These are phyloP conservation scores for Lamellibrachia columna DNA, from an alignment of 2,888 invertebrate species.

Conservation along the genomic window DNA sequence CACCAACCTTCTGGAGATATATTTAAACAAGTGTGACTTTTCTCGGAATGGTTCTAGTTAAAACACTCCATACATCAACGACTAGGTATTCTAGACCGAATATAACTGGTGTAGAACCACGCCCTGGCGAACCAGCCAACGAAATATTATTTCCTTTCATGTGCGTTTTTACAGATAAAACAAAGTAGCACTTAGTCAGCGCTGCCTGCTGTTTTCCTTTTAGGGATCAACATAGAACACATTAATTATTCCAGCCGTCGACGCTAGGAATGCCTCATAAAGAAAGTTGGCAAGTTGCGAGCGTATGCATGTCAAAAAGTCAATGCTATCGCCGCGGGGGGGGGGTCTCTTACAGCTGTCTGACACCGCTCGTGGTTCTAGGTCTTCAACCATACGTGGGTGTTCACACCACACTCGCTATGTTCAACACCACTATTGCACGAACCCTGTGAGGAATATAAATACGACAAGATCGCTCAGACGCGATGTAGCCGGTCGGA, in stretches of 20 bases:
- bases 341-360: background rate
- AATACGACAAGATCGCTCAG: background rate
- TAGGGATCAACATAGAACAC: background rate
- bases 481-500: background rate
- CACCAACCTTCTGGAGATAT: background rate
- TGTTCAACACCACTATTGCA: background rate
- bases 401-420: background rate
- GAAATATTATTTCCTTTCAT: background rate
- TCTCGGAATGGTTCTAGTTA: background rate
- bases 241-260: background rate
- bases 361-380: background rate
- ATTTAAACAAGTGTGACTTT: background rate
- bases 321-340: background rate
- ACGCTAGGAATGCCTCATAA: background rate
- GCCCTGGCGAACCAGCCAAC: background rate
- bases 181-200: background rate
- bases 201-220: background rate
- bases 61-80: background rate
- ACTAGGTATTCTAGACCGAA: background rate
- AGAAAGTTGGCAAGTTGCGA: background rate
- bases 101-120: background rate
- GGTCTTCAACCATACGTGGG: background rate
- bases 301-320: background rate
- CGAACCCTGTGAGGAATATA: background rate
- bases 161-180: constrained; percentile 3